A percentile compares a stretch with the other conserved stretches of the same genome.
phyloP scores from a whole-genome alignment of 2,797 vertebrate species.

The Antennarius maculatus region DNA sequence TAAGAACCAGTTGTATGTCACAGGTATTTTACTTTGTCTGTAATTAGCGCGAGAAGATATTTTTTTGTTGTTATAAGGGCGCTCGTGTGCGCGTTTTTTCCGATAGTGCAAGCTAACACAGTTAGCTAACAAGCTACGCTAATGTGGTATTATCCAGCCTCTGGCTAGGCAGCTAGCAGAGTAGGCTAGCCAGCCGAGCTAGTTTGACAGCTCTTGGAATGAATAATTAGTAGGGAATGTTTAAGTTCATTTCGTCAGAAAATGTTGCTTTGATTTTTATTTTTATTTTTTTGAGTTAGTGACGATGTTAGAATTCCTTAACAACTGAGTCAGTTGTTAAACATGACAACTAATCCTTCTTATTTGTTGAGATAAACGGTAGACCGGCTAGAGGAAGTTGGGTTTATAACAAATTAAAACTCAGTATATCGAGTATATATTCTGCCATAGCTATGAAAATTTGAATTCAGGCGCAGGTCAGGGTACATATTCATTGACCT shows the following conservation, averaged over 20 bases:
- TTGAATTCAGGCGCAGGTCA: neutral
- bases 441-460: neutral
- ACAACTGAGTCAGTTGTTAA: neutral
- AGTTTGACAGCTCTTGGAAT: conserved; percentile 70
- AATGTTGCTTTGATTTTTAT: neutral
- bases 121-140: conserved; percentile 71
- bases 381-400: neutral
- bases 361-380: neutral
- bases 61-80: neutral
- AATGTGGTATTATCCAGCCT: conserved; percentile 51
- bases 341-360: neutral
- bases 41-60: neutral
- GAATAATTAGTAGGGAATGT: neutral
- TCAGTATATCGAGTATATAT: neutral
- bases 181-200: conserved; percentile 63
- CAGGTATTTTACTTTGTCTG: neutral
- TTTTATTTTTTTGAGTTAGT: neutral
- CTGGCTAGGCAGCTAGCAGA: conserved; percentile 47
- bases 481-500: conserved; percentile 15
- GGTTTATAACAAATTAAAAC: neutral
- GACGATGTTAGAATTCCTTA: neutral
- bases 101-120: conserved; percentile 53
- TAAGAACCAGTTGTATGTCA: neutral
- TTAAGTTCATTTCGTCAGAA: neutral
- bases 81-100: conserved; percentile 21